A percentile compares a stretch with the other conserved stretches of the same genome.
phyloP scores from a whole-genome alignment of 2,888 invertebrate species.

The Caenorhabditis zanzibari region DNA sequence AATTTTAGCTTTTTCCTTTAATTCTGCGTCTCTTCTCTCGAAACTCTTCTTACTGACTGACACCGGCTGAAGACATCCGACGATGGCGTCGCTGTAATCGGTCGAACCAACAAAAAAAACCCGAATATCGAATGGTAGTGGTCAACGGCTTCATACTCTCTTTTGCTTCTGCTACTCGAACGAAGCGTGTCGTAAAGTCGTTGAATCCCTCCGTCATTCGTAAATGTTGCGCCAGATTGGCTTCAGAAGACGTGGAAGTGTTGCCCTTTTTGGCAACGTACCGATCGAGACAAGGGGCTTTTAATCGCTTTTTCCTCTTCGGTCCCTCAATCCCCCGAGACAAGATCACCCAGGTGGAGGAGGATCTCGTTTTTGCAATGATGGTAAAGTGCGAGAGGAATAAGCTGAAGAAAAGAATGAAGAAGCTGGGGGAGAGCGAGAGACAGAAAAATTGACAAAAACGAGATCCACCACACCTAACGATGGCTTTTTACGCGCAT shows the following conservation, averaged over 20 bases:
- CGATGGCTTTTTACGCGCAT: conserved; percentile 32
- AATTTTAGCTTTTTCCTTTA: conserved; percentile 45
- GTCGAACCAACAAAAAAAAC: conserved; percentile 39
- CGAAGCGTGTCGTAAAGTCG: conserved; percentile 45
- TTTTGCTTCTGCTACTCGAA: conserved; percentile 3
- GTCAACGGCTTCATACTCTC: conserved; percentile 47
- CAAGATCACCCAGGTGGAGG: conserved; percentile 34
- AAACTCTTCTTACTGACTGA: conserved; percentile 19
- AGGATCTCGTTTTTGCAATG: conserved; percentile 43
- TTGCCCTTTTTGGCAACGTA: conserved; percentile 42
- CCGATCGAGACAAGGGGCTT: conserved; percentile 21
- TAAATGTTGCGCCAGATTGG: conserved; percentile 43
- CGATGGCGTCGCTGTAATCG: conserved; percentile 39
- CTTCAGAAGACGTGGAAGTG: conserved; percentile 22
- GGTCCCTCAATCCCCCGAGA: conserved; percentile 23
- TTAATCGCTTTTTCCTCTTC: conserved; percentile 28
- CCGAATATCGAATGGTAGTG: conserved; percentile 45
- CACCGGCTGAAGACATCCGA: conserved; percentile 12
- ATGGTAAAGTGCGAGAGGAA: conserved; percentile 46
- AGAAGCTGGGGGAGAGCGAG: conserved; percentile 25
- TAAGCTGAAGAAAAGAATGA: conserved; percentile 27
- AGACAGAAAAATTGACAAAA: conserved; percentile 39
- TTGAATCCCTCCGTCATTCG: conserved; percentile 25
- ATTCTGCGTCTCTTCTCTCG: conserved; percentile 37
- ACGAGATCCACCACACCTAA: conserved; percentile 43